Evolutionary conservation across 2,113 vertebrate genomes (phyloP), one percentile per base, ranked within the genome.

Genomic region (Alces alces): DNA sequence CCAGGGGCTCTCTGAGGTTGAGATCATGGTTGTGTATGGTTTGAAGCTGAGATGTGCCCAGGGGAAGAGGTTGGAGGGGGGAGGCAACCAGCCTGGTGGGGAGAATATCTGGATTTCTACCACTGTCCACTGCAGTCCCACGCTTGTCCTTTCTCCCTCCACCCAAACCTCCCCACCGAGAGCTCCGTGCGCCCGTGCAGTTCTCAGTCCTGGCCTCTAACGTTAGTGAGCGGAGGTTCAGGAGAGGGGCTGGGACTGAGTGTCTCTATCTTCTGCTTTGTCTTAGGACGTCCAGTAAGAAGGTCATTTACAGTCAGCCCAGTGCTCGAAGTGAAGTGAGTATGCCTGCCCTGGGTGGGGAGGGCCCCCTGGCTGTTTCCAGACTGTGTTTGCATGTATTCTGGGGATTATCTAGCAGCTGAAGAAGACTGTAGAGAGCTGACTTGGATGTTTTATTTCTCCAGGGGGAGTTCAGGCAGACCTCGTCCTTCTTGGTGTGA

Each of bases 251-350:
- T 15, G 0, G 25, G 76, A 19, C 66, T 92, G 89, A 97, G n/a
- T 0, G 0, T 86, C 25, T 88, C 2, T n/a, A 0, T 16, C 60
- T 39, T 27, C 89, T 28, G 87, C 28, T 80, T 95, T 95, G 5
- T 82, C 55, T 19, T 92, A 98, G 98, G 55, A 19, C 86, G 6
- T 4, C 47, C 0, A 21, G 55, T 86, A 99, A 99, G 96, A 99
- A 99, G 97, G 99, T 99, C 57, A 99, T 99, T 89, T 99, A 99
- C 93, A 99, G 99, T 97, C 99, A 98, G 54, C 98, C 98, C 4
- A 96, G 97, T 0, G 91, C 97, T 17, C 98, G 98, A 6, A 99
- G 98, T 1, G 98, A 99, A 0, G 99, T 99, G 94, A 99, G 99
- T 98, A 16, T 78, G 7, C 50, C 7, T 9, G 13, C 57, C 36